Evolutionary conservation across 2,888 invertebrate species (phyloP), one percentile per base, ranked within the genome.

Genomic region (Aphidius colemani): DNA sequence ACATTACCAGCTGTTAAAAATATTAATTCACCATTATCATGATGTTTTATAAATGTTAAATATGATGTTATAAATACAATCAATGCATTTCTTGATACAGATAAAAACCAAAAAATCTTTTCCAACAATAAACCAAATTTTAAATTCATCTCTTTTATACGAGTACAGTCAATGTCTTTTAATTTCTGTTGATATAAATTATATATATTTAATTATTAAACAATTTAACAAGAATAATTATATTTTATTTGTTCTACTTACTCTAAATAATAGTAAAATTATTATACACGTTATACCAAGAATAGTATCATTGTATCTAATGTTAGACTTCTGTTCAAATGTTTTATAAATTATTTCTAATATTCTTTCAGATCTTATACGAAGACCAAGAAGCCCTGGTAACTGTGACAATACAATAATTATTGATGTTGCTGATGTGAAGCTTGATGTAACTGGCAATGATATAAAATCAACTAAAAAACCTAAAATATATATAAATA

Each of bases 391-490:
- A 56, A 93, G 83, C 59, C 88, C 89, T 83, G 91, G 92, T 10
- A 92, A 71, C 83, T 95, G 94, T 7, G 90, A 87, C 45, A 86
- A 84, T 49, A 90, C 87, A 71, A 95, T 93, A 72, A 93, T 91
- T 9, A 93, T 80, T 0, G 94, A 90, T 18, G 93, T 92, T 8
- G 92, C 94, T 2, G 93, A 90, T 50, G 94, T 94, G 80, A 95
- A 95, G 2, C 93, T 94, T 70, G 90, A 90, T 13, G 91, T 91
- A 59, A 94, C 92, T 8, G 94, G 90, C 40, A 90, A 86, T 0
- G 94, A 93, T 72, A 95, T 94, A 76, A 94, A 90, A 73, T 92
- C 92, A 63, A 94, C 90, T 70, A 94, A 83, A 80, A 94, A 93
- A 60, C 94, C 94, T 94, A 80, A 30, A 57, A 46, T 1, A n/a